Evolutionary conservation across 2,797 vertebrate genomes (phyloP).

Genomic region (Xiphophorus birchmanni): DNA sequence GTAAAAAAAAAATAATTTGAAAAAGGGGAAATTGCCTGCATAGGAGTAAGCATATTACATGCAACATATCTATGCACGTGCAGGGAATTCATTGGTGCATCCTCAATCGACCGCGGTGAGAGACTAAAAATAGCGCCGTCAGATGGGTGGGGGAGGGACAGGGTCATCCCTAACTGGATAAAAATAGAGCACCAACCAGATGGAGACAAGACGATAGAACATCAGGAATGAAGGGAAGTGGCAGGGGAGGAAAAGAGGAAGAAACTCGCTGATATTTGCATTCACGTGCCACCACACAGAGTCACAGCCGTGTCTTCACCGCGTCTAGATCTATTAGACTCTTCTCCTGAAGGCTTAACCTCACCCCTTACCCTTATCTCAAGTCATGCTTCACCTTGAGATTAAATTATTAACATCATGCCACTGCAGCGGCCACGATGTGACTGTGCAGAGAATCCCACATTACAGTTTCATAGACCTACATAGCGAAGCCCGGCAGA

Average conservation of each 20-base stretch:
- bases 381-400: background rate
- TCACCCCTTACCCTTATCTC: background rate
- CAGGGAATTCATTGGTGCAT: constrained; percentile 32
- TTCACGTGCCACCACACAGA: constrained; percentile 43
- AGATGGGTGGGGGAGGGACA: constrained; percentile 49
- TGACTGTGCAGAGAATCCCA: background rate
- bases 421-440: background rate
- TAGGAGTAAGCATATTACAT: background rate
- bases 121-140: constrained; percentile 75
- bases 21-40: background rate
- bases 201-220: constrained; percentile 55
- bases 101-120: constrained; percentile 31
- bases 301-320: background rate
- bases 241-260: constrained; percentile 25
- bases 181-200: constrained; percentile 73
- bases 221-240: constrained; percentile 47
- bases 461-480: background rate
- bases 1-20: background rate
- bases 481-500: background rate
- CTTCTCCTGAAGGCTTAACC: background rate
- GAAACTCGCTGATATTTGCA: constrained; percentile 35
- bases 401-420: background rate
- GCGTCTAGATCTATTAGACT: background rate
- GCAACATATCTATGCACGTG: constrained; percentile 10
- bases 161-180: constrained; percentile 72